Conservation (phyloP, 2,113 vertebrate genomes). For the Heterocephalus glaber region DNA sequence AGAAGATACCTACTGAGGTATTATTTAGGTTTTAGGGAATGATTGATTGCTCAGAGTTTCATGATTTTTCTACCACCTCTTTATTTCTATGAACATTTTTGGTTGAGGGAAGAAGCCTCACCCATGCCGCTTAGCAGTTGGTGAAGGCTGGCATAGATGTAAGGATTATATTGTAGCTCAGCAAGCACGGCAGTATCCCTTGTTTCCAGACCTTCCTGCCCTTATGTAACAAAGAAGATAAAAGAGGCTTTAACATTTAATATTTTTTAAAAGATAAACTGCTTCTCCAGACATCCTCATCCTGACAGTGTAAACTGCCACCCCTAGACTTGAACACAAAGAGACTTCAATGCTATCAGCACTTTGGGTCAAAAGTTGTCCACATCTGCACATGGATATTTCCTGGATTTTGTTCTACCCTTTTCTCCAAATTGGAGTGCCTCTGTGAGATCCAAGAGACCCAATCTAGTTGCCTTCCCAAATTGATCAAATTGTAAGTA, state of each 20-base stretch:
- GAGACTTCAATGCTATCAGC: too few relatives aligned
- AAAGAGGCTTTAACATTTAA: neutral
- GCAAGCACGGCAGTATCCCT: neutral
- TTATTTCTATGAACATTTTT: neutral
- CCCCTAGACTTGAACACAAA: neutral
- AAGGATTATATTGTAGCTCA: rapidly evolving
- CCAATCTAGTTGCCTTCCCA: neutral
- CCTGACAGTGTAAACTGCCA: neutral
- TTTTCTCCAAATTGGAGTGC: neutral
- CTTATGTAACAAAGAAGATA: neutral
- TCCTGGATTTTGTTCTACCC: neutral
- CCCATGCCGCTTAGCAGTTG: neutral
- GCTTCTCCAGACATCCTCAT: neutral
- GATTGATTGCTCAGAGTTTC: rapidly evolving
- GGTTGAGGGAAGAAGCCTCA: neutral
- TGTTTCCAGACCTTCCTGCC: rapidly evolving
- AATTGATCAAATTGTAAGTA: neutral
- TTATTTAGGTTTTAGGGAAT: neutral
- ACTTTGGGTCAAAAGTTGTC: neutral
- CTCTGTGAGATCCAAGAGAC: neutral
- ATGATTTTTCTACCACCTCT: neutral
- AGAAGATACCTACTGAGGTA: neutral
- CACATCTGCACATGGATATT: neutral
- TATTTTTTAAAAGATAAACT: neutral
- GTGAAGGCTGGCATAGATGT: neutral